Evolutionary conservation across 2,113 vertebrate species (phyloP).

Genomic region (Corapipo altera): DNA sequence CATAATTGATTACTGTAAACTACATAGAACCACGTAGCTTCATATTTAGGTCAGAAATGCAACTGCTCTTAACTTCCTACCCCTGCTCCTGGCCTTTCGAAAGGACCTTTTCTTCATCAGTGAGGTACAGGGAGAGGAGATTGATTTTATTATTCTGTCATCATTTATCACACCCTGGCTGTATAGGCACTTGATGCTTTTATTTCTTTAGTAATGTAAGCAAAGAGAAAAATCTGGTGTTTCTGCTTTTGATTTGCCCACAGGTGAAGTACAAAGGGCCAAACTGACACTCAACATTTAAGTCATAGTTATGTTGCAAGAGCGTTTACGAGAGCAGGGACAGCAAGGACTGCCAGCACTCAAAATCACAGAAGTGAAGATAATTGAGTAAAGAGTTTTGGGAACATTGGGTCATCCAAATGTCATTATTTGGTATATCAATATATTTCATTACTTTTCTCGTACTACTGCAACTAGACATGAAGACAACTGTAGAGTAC

Average conservation of each 20-base stretch:
- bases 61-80: not conserved
- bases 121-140: not conserved
- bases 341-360: not conserved
- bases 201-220: not conserved
- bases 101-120: not conserved
- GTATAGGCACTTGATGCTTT: not conserved
- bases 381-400: conserved; percentile 24
- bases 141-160: not conserved
- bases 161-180: not conserved
- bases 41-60: not conserved
- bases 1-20: not conserved
- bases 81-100: not conserved
- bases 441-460: not conserved
- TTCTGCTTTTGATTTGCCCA: conserved; percentile 38
- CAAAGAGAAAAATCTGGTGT: not conserved
- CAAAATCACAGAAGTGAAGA: conserved; percentile 1
- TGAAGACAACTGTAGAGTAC: not conserved
- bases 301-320: conserved; percentile 21
- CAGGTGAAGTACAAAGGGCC: conserved; percentile 4
- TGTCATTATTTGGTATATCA: conserved; percentile 35
- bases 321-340: not conserved
- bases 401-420: conserved; percentile 23
- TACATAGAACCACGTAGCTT: not conserved
- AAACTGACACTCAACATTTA: conserved; percentile 44
- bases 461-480: not conserved